Evolutionary conservation across 1,140 invertebrate species (phyloP), one percentile per base, ranked within the genome.

Genomic region (Neoseiulus cucumeris): DNA sequence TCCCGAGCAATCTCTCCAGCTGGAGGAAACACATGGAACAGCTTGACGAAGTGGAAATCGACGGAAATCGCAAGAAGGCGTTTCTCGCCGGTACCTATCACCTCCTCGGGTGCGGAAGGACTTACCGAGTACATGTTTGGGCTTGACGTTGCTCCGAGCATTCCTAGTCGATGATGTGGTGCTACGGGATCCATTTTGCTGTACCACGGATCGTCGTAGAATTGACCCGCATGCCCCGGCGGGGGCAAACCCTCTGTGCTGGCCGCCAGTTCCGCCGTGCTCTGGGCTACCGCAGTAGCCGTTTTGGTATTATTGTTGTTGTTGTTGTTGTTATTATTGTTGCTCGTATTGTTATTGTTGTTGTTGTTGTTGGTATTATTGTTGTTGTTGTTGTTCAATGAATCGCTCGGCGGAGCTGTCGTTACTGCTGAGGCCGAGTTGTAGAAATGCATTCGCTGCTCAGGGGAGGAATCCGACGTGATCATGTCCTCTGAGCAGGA

Each of bases 71-170:
- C n/a, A n/a, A n/a, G n/a, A n/a, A n/a, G n/a, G n/a, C n/a, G n/a
- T n/a, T n/a, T n/a, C n/a, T n/a, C n/a, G n/a, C n/a, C n/a, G n/a
- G n/a, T n/a, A n/a, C n/a, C n/a, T n/a, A n/a, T n/a, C n/a, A n/a
- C n/a, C n/a, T n/a, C n/a, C n/a, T n/a, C n/a, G n/a, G n/a, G n/a
- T n/a, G 14, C 45, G 18, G 17, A 4, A 17, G 33, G 25, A 59
- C 51, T 59, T 25, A 59, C 51, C 51, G 51, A 59, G 51, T 59
- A 59, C 51, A 59, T 59, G 51, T 59, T 59, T 20, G 51, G 51
- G 33, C 51, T 59, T 25, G 51, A 59, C 14, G 25, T 59, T 29
- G 51, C 51, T 59, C 51, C 51, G 51, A 59, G 51, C 51, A 59
- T 59, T 59, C 51, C 51, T 33, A 33, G 25, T 25, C 25, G 51